Conservation (phyloP, 2,113 vertebrate species). For the Irena cyanogastra region DNA sequence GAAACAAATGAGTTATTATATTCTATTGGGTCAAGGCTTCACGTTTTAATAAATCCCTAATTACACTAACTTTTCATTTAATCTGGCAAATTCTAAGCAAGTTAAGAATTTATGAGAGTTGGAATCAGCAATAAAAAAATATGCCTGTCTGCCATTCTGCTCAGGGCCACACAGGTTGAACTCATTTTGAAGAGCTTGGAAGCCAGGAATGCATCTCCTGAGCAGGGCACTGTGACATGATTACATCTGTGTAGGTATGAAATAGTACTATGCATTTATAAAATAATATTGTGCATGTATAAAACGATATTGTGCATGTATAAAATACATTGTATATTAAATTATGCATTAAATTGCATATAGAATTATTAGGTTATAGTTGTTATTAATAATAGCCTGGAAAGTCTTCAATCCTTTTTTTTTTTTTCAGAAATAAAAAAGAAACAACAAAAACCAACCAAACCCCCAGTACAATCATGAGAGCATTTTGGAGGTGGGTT, state of each 20-base stretch:
- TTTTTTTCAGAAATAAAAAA: neutral
- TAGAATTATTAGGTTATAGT: neutral
- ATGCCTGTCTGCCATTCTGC: constrained; percentile 20
- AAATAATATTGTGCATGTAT: neutral
- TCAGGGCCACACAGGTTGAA: constrained; percentile 57
- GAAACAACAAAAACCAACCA: neutral
- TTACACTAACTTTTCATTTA: constrained; percentile 55
- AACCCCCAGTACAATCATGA: neutral
- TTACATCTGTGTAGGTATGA: neutral
- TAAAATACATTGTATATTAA: neutral
- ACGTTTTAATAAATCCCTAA: constrained; percentile 55
- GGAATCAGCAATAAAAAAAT: constrained; percentile 37
- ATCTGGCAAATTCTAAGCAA: constrained; percentile 24
- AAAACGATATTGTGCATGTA: neutral
- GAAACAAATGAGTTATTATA: constrained; percentile 43
- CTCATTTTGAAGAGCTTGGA: neutral
- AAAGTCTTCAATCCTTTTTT: neutral
- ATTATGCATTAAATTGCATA: neutral
- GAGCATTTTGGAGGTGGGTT: neutral
- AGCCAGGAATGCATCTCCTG: neutral
- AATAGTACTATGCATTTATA: neutral
- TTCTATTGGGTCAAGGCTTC: constrained; percentile 24
- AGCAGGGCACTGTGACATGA: neutral
- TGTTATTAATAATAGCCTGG: neutral
- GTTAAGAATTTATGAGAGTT: constrained; percentile 44